Base-by-base conservation (phyloP, 53 echinoderm and acorn worm species). In the Apostichopus leukothele region DNA sequence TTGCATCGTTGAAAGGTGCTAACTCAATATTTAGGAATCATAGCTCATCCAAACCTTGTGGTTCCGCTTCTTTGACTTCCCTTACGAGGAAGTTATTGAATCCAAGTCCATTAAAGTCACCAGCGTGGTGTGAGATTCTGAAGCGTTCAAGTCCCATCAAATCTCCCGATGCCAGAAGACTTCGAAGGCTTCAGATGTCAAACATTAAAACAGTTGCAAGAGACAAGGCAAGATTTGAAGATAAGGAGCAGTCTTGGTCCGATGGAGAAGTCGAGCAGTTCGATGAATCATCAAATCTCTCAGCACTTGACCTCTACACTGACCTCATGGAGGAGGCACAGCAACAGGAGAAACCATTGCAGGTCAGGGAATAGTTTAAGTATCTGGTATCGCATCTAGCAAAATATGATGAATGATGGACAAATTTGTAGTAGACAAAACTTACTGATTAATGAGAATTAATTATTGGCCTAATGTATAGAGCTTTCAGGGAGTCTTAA, bases 281-380 rank as follows among this genome's bases (percentile, higher is more conserved):
- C 5, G 66, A 67, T 27, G 85, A 85, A 67, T 25, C 63, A 11
- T 85, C 85, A 11, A 23, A n/a, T 7, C 22, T 85, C 60, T 85
- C 85, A 20, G 68, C 85, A n/a, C 85, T 85, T 85, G 85, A 85
- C 85, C 85, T 85, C 27, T 85, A 85, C 67, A 67, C 85, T 27
- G 85, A 85, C 26, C 60, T 67, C 19, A 4, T 85, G 3, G 85
- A 85, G 14, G 66, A 85, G 63, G 22, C 85, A 5, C 77, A 39
- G 26, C 9, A 76, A 52, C 50, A 39, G 50, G 77, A 76, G 16
- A 14, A 4, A 74, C 77, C 18, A 19, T 0, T n/a, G 21, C 71
- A 71, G 71, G 71, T 71, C 18, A 71, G 71, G 39, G 39, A 39
- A 39, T 39, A 39, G 3, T 39, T 39, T 39, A 39, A 39, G 2